Conservation (phyloP, 2,888 invertebrate genomes). For the Operophtera brumata region DNA sequence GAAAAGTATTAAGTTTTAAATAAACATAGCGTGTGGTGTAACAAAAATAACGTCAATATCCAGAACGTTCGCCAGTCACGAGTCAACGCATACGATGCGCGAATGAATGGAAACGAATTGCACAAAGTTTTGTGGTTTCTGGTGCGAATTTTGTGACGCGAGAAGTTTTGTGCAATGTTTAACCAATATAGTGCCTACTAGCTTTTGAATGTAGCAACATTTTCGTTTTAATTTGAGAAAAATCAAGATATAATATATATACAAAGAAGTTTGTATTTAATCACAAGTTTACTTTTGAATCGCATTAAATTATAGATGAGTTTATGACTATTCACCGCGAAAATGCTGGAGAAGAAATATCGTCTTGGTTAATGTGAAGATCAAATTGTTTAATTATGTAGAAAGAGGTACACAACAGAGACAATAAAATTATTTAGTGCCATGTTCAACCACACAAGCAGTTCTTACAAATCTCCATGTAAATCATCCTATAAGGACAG, state of each 20-base stretch:
- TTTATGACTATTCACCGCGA: too few relatives aligned
- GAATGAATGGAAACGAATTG: constrained; percentile 3
- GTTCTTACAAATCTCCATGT: constrained; percentile 48
- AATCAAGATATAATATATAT: too few relatives aligned
- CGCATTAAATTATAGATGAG: too few relatives aligned
- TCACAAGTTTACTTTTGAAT: too few relatives aligned
- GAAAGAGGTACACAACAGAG: too few relatives aligned
- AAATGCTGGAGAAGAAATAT: too few relatives aligned
- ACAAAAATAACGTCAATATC: constrained; percentile 70
- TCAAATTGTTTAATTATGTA: too few relatives aligned
- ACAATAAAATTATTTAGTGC: not conserved
- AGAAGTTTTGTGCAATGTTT: not conserved
- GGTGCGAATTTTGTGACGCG: not conserved
- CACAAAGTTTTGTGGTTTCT: constrained; percentile 4
- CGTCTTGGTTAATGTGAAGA: too few relatives aligned
- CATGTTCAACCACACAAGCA: constrained; percentile 66
- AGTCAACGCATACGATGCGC: constrained; percentile 51
- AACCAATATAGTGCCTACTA: too few relatives aligned
- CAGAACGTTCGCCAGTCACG: constrained; percentile 54
- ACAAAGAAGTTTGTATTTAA: too few relatives aligned
- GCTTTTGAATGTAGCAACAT: too few relatives aligned
- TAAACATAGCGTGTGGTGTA: constrained; percentile 58
- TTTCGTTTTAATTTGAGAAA: too few relatives aligned
- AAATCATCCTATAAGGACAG: constrained; percentile 44
- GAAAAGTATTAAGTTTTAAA: constrained; percentile 56